Evolutionary conservation across 2,888 invertebrate species (phyloP), one percentile per base, ranked within the genome.

Genomic region (Harpalus rufipes): DNA sequence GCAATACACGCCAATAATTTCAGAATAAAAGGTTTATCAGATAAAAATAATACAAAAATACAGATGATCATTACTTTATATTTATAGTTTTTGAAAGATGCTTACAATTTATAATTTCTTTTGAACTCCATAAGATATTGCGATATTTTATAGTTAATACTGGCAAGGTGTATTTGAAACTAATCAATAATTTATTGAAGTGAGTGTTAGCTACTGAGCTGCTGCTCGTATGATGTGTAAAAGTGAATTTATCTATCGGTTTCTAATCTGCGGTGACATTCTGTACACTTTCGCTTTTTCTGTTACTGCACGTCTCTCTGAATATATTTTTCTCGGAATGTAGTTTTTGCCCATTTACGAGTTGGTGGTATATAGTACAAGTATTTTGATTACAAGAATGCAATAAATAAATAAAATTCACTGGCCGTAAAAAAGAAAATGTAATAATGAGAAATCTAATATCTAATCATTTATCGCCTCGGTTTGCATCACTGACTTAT

Each of bases 241-340:
- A 65, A 65, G 65, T 65, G 25, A 65, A 25, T 21, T 18, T 65
- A 65, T 65, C 65, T 7, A 3, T 21, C n/a, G 59, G 14, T 59
- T 59, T 59, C 59, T 59, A 59, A 59, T 59, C 59, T 59, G 7
- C 7, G 18, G 59, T 59, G 59, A 59, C 59, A 65, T 65, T 65
- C 65, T 21, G 32, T 63, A 3, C n/a, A 65, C 65, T 65, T 65
- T 65, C 65, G 65, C 65, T 65, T 65, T 65, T 65, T 65, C 21
- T 32, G 32, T 18, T 0, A 59, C 7, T 59, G 14, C n/a, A 59
- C 59, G 59, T 59, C 59, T 59, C 14, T 14, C 14, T 59, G 14
- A 5, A 32, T 2, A 32, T 32, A 16, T 16, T 59, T 14, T 59
- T 59, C 59, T 12, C 18, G 59, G 59, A 59, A 59, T 59, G 59